Conservation (phyloP, 2,888 invertebrate genomes). For the Tenthredo distinguenda region DNA sequence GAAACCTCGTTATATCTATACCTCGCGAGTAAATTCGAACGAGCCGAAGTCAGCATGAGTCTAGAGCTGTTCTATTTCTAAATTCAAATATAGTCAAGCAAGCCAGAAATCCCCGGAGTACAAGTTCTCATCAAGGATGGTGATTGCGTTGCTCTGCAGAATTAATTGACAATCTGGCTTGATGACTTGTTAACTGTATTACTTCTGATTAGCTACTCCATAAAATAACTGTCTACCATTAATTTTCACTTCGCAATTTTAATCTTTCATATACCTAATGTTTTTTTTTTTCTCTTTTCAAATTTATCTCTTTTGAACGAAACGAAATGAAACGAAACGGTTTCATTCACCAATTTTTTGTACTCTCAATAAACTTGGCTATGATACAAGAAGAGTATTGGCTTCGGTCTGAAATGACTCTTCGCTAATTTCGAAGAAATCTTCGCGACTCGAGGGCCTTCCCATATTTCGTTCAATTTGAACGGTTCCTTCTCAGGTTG, state of each 20-base stretch:
- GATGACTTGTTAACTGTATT: slow-evolving; percentile 48
- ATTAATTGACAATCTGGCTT: slow-evolving; percentile 50
- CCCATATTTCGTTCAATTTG: too few species aligned
- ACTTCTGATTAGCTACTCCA: background rate
- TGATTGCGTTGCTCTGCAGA: slow-evolving; percentile 42
- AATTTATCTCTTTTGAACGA: background rate
- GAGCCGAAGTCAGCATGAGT: background rate
- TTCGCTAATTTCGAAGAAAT: too few species aligned
- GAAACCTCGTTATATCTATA: background rate
- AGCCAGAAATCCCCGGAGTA: slow-evolving; percentile 1
- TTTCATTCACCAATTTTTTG: background rate
- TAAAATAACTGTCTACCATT: background rate
- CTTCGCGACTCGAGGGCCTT: too few species aligned
- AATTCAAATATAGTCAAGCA: slow-evolving; percentile 8
- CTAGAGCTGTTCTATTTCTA: background rate
- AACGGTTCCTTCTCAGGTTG: too few species aligned
- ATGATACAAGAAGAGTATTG: too few species aligned
- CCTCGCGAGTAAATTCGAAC: background rate
- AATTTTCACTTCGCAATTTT: slow-evolving; percentile 2
- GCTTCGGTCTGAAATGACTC: too few species aligned
- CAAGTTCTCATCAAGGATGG: slow-evolving; percentile 36
- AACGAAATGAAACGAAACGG: background rate
- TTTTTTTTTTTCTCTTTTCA: background rate
- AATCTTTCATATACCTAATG: background rate
- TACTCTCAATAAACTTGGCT: too few species aligned